Percentiles rank a stretch among this genome's conserved stretches.
phyloP scores from a whole-genome alignment of 2,888 invertebrate genomes.

The Yponomeuta cagnagella region DNA sequence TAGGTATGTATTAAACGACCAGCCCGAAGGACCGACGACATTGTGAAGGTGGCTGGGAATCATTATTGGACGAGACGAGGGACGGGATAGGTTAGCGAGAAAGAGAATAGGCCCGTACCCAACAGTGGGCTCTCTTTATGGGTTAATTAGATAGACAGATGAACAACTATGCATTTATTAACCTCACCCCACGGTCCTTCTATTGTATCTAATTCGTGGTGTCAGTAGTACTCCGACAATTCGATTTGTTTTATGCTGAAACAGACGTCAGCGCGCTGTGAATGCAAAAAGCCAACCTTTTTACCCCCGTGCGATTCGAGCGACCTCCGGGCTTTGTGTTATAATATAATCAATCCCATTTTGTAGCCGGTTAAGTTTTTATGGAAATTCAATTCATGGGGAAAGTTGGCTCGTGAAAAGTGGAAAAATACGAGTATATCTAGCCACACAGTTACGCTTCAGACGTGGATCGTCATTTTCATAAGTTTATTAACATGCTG shows the following conservation, averaged over 20 bases:
- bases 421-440: not conserved
- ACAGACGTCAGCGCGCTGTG: conserved; percentile 22
- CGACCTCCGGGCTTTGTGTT: not conserved
- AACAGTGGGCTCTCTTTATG: too few relatives aligned
- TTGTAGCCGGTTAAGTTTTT: not conserved
- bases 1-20: too few relatives aligned
- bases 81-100: too few relatives aligned
- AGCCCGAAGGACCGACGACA: too few relatives aligned
- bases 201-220: not conserved
- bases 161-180: too few relatives aligned
- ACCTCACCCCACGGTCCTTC: not conserved
- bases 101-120: too few relatives aligned
- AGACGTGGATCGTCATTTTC: too few relatives aligned
- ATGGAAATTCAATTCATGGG: not conserved
- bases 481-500: too few relatives aligned
- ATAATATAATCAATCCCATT: conserved; percentile 1
- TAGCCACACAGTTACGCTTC: too few relatives aligned
- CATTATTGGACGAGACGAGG: too few relatives aligned
- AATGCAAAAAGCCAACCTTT: conserved; percentile 13
- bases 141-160: too few relatives aligned
- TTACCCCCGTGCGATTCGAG: conserved; percentile 5
- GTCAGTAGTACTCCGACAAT: conserved; percentile 30
- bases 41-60: too few relatives aligned
- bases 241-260: conserved; percentile 59
- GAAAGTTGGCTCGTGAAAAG: not conserved